These are phyloP conservation scores for Crocidura indochinensis DNA, from an alignment of 2,797 vertebrate species.

Conservation along the genomic window DNA sequence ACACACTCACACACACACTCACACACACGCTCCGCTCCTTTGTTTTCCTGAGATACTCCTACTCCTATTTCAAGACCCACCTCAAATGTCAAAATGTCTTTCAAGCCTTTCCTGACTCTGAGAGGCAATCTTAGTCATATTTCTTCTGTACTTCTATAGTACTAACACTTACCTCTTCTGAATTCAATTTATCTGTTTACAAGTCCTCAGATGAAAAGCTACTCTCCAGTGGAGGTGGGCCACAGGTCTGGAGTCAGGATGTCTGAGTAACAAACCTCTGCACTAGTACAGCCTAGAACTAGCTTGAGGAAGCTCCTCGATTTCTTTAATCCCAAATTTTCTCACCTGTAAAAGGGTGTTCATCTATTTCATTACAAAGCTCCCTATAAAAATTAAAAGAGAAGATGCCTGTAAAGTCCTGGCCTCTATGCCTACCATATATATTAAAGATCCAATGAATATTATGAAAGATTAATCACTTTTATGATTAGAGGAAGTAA, in stretches of 20 bases:
- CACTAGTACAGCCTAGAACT: slow-evolving; percentile 52
- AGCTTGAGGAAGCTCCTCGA: slow-evolving; percentile 62
- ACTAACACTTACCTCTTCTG: slow-evolving; percentile 72
- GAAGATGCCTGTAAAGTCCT: background rate
- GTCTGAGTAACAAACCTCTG: slow-evolving; percentile 72
- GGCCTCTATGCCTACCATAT: background rate
- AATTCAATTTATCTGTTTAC: slow-evolving; percentile 82
- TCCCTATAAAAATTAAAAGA: slow-evolving; percentile 63
- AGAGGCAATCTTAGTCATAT: slow-evolving; percentile 76
- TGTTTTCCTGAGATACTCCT: slow-evolving; percentile 72
- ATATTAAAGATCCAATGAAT: slow-evolving; percentile 55
- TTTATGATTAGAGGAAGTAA: background rate
- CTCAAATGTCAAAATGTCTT: slow-evolving; percentile 59
- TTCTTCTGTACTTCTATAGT: slow-evolving; percentile 58
- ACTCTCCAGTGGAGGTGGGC: slow-evolving; percentile 61
- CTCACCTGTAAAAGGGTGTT: slow-evolving; percentile 74
- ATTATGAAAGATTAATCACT: slow-evolving; percentile 5
- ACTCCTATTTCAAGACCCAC: slow-evolving; percentile 71
- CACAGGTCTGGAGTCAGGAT: slow-evolving; percentile 77
- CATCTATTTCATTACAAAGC: slow-evolving; percentile 32
- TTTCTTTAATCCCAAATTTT: slow-evolving; percentile 70
- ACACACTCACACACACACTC: too few relatives aligned
- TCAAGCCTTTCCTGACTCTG: slow-evolving; percentile 67
- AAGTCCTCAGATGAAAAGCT: slow-evolving; percentile 67
- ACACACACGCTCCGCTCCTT: background rate